phyloP scores from a whole-genome alignment of 2,113 vertebrate species.

The Takifugu flavidus region DNA sequence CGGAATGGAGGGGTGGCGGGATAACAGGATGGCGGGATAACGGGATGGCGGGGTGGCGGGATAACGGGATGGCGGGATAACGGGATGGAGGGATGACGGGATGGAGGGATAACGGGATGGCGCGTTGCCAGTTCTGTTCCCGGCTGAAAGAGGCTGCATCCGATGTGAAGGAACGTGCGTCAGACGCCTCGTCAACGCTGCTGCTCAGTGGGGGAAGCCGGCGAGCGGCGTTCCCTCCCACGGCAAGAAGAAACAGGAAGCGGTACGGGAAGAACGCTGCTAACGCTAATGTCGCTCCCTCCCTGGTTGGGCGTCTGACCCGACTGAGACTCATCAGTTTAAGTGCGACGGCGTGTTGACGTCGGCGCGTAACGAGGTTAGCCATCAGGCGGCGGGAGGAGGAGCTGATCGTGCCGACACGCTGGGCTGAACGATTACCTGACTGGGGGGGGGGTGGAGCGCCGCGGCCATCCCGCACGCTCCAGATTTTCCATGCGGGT shows the following conservation, averaged over 20 bases:
- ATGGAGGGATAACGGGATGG: conserved; percentile 25
- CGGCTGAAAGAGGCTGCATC: conserved; percentile 58
- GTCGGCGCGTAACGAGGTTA: conserved; percentile 57
- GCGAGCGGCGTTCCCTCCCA: no score
- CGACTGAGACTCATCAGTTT: conserved; percentile 12
- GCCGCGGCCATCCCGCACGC: conserved; percentile 2
- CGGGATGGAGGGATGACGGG: no score
- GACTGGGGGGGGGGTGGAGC: conserved; percentile 45
- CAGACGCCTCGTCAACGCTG: no score
- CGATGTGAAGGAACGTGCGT: conserved; percentile 46
- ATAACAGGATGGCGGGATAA: no score
- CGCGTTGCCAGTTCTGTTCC: conserved; percentile 65
- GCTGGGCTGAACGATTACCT: conserved; percentile 55
- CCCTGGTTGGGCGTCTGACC: no score
- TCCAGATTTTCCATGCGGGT: conserved; percentile 32
- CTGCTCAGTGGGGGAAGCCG: no score
- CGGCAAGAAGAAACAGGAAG: neutral
- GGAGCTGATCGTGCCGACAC: conserved; percentile 55
- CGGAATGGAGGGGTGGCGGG: no score
- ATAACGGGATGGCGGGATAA: no score
- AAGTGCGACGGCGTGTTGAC: conserved; percentile 22
- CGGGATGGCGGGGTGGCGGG: no score
- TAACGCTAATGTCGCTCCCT: no score
- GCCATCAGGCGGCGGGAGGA: conserved; percentile 42
- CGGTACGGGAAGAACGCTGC: no score